These are phyloP conservation scores for Geococcyx californianus DNA, from an alignment of 2,113 vertebrate genomes.

Conservation along the genomic window DNA sequence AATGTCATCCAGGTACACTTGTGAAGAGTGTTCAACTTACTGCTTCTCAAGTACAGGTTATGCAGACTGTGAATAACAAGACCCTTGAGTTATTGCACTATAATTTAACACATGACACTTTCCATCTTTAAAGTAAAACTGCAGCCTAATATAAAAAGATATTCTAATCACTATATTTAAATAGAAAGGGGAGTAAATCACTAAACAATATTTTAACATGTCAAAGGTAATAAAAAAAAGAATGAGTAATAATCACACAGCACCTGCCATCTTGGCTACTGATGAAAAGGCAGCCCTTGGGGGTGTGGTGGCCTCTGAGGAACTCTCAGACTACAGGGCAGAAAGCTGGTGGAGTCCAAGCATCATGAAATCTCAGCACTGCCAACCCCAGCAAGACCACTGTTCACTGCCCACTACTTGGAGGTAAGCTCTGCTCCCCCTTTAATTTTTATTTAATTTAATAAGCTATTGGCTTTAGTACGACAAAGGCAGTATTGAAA, in stretches of 20 bases:
- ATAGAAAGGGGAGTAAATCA: conserved; percentile 17
- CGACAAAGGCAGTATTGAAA: neutral
- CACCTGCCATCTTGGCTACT: neutral
- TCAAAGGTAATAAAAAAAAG: neutral
- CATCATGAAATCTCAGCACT: neutral
- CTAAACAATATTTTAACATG: neutral
- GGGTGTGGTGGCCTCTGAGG: neutral
- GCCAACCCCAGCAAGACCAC: neutral
- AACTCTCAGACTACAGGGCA: neutral
- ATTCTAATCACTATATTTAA: conserved; percentile 24
- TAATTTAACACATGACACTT: neutral
- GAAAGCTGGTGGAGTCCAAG: neutral
- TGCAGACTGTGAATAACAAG: neutral
- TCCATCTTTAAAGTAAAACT: neutral
- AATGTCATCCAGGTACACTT: neutral
- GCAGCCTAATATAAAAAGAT: neutral
- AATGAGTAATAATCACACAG: neutral
- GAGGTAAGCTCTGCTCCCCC: neutral
- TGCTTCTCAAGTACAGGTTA: neutral
- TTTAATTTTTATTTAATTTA: neutral
- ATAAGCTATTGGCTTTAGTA: neutral
- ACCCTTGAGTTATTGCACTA: neutral
- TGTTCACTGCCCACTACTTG: neutral
- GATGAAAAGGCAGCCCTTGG: neutral
- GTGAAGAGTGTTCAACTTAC: neutral